Conservation (phyloP, 2,797 vertebrate species). For the Cottoperca gobio region DNA sequence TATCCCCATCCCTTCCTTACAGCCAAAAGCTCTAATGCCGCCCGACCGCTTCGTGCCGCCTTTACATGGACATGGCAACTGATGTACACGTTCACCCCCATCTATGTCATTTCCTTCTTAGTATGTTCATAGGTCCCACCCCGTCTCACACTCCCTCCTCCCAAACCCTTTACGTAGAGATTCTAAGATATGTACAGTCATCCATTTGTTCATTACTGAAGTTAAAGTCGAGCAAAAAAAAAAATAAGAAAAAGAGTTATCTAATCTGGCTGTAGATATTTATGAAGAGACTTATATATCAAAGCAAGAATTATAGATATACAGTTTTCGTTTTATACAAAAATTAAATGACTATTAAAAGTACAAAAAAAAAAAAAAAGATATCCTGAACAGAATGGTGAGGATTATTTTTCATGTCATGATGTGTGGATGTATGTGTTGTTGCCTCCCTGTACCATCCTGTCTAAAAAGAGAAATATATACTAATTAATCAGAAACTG, state of each 20-base stretch:
- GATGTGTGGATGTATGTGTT: slow-evolving; percentile 99
- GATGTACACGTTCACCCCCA: slow-evolving; percentile 96
- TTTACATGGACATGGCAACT: slow-evolving; percentile 99
- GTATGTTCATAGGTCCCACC: slow-evolving; percentile 93
- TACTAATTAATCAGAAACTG: slow-evolving; percentile 84
- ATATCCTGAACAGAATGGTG: slow-evolving; percentile 86
- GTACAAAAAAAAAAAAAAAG: slow-evolving; percentile 64
- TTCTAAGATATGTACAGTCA: slow-evolving; percentile 93
- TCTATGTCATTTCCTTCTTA: slow-evolving; percentile 99
- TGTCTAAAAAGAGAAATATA: slow-evolving; percentile 88
- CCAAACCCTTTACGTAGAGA: slow-evolving; percentile 86
- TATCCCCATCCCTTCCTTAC: slow-evolving; percentile 99
- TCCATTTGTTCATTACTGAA: slow-evolving; percentile 85
- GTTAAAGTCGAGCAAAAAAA: slow-evolving; percentile 60
- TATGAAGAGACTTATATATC: slow-evolving; percentile 77
- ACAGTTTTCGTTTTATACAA: slow-evolving; percentile 83
- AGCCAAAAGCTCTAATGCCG: slow-evolving; percentile 99
- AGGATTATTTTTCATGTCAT: slow-evolving; percentile 98
- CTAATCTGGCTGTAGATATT: slow-evolving; percentile 85
- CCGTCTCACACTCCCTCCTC: slow-evolving; percentile 79
- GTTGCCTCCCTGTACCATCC: slow-evolving; percentile 96
- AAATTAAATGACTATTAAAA: slow-evolving; percentile 69
- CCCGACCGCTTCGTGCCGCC: slow-evolving; percentile 99
- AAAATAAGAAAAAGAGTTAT: slow-evolving; percentile 55
- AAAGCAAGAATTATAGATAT: slow-evolving; percentile 80